Conservation (phyloP, 2,797 vertebrate species). For the Cuculus canorus region DNA sequence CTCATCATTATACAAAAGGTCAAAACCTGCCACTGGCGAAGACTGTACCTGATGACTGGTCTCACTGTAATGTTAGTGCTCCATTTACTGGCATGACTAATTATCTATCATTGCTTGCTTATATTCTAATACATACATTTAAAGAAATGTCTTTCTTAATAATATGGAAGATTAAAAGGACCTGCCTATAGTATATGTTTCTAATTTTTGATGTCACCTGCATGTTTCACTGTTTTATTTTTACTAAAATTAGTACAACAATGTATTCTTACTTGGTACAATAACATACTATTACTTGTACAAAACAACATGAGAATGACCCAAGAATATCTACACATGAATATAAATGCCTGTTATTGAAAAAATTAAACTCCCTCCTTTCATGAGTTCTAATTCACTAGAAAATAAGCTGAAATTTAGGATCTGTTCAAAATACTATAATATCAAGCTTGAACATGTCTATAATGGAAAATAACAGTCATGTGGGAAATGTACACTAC, state of each 20-base stretch:
- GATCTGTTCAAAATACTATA: not conserved
- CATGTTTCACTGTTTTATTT: not conserved
- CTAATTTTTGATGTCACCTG: not conserved
- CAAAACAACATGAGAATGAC: not conserved
- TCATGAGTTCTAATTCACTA: not conserved
- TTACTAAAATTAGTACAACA: not conserved
- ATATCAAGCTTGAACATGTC: not conserved
- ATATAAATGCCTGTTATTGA: not conserved
- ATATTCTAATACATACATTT: not conserved
- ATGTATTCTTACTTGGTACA: not conserved
- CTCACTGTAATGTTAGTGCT: not conserved
- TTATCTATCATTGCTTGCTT: not conserved
- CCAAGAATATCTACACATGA: not conserved
- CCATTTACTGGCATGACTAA: not conserved
- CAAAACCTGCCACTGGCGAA: slow-evolving; percentile 22
- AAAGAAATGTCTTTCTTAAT: not conserved
- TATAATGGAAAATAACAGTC: not conserved
- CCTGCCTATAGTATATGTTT: not conserved
- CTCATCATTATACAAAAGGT: slow-evolving; percentile 21
- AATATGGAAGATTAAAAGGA: not conserved
- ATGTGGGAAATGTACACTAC: not conserved
- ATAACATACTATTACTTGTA: not conserved
- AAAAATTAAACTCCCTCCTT: not conserved
- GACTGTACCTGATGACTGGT: not conserved
- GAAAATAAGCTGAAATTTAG: not conserved